Percentiles rank a stretch among this genome's conserved stretches.
phyloP scores from a whole-genome alignment of 2,797 vertebrate species.

The Propithecus perrieri region DNA sequence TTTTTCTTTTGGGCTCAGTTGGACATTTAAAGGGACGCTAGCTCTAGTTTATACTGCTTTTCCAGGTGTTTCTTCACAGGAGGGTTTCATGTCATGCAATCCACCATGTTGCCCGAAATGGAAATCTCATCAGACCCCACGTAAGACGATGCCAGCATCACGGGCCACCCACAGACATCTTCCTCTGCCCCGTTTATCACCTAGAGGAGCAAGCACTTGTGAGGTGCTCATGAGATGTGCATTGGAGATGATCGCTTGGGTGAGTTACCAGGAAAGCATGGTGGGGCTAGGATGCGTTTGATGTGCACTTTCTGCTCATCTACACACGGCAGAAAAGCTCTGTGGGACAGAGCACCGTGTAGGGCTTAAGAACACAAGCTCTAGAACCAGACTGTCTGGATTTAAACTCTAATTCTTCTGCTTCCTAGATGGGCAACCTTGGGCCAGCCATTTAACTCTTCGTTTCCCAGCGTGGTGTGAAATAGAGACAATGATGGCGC shows the following conservation, averaged over 20 bases:
- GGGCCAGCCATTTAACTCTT: background rate
- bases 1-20: conserved; percentile 29
- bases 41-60: conserved; percentile 32
- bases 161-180: background rate
- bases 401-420: background rate
- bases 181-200: background rate
- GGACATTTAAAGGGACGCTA: background rate
- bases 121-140: background rate
- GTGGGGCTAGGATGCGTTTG: background rate
- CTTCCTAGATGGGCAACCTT: background rate
- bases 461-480: background rate
- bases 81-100: background rate
- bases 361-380: background rate
- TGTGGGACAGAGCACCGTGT: too few relatives aligned
- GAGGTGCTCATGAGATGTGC: background rate
- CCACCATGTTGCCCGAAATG: background rate
- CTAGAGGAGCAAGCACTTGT: background rate
- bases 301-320: accelerated
- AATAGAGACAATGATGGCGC: background rate
- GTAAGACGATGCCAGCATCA: background rate
- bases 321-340: accelerated
- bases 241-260: background rate
- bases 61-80: conserved; percentile 69
- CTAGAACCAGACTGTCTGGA: background rate
- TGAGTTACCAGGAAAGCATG: background rate